Percentiles rank a stretch among this genome's conserved stretches.
These are phyloP conservation scores for Psococerastis gibbosa DNA, from an alignment of 2,888 invertebrate species.

Conservation along the genomic window DNA sequence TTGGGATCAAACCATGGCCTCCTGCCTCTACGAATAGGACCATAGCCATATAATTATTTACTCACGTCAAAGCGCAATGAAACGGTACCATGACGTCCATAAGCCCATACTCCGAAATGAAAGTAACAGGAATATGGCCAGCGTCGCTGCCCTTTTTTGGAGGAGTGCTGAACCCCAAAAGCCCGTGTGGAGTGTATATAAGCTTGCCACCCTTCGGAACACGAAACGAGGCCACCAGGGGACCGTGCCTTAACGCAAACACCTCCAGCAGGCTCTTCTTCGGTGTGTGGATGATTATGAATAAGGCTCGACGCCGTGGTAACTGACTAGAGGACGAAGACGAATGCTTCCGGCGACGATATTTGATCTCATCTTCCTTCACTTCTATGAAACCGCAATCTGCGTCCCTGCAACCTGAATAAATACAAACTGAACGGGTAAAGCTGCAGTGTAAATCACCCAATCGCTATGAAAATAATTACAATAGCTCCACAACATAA, in stretches of 20 bases:
- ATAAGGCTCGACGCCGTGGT: constrained; percentile 33
- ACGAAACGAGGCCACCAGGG: constrained; percentile 76
- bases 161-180: constrained; percentile 49
- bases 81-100: constrained; percentile 77
- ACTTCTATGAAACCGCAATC: constrained; percentile 87
- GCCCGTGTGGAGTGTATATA: constrained; percentile 59
- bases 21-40: no score
- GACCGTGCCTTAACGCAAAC: constrained; percentile 78
- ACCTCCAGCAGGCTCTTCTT: constrained; percentile 84
- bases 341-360: neutral
- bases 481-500: no score
- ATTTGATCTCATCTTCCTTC: constrained; percentile 32
- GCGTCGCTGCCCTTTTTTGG: constrained; percentile 33
- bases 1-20: no score
- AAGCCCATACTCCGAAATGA: constrained; percentile 66
- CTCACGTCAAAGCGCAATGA: constrained; percentile 55
- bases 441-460: no score
- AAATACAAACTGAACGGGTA: no score
- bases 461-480: no score
- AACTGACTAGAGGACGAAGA: neutral
- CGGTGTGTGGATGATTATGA: constrained; percentile 83
- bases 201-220: constrained; percentile 67
- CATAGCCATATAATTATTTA: no score
- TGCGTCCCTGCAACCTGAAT: constrained; percentile 68
- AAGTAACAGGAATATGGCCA: constrained; percentile 48